Conservation (phyloP, 2,888 invertebrate species). For the Ceraclea dissimilis region DNA sequence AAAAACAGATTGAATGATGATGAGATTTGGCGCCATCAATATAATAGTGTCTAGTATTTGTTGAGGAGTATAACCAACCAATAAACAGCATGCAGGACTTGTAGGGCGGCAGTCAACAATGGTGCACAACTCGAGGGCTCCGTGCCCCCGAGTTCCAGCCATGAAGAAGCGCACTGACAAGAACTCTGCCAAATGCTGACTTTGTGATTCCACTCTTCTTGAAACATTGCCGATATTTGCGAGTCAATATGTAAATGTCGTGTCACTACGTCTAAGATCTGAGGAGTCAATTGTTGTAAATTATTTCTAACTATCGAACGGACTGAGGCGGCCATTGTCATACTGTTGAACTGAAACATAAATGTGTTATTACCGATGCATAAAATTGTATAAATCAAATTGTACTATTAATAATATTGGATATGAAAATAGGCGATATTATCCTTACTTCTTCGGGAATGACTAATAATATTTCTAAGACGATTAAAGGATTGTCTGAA, state of each 20-base stretch:
- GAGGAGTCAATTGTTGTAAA: slow-evolving; percentile 39
- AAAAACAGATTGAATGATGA: not conserved
- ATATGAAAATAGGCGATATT: no score
- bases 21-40: not conserved
- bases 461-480: slow-evolving; percentile 77
- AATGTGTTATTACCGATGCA: not conserved
- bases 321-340: slow-evolving; percentile 43
- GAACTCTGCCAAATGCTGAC: slow-evolving; percentile 22
- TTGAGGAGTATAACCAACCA: slow-evolving; percentile 8
- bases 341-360: slow-evolving; percentile 38
- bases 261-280: slow-evolving; percentile 32
- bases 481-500: slow-evolving; percentile 39
- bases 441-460: slow-evolving; percentile 77
- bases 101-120: slow-evolving; percentile 18
- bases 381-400: not conserved
- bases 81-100: slow-evolving; percentile 21
- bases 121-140: slow-evolving; percentile 18
- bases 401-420: no score
- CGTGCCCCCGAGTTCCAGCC: slow-evolving; percentile 21
- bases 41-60: not conserved
- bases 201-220: slow-evolving; percentile 20
- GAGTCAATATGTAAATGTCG: slow-evolving; percentile 21
- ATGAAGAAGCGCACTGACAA: slow-evolving; percentile 22
- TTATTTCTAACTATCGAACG: slow-evolving; percentile 37
- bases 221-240: slow-evolving; percentile 7